phyloP scores from a whole-genome alignment of 2,113 vertebrate genomes.

The Anguilla rostrata region DNA sequence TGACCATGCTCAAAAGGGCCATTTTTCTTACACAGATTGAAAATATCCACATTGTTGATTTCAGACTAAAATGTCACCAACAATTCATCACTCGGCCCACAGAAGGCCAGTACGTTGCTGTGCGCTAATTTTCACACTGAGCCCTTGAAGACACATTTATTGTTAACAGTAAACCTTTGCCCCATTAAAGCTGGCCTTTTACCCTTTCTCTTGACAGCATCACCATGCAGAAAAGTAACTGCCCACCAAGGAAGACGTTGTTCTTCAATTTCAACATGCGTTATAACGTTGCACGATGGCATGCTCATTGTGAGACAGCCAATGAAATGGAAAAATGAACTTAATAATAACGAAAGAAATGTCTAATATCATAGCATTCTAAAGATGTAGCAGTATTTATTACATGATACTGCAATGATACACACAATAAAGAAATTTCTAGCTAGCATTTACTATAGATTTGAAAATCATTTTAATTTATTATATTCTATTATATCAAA shows the following conservation, averaged over 20 bases:
- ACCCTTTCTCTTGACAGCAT: background rate
- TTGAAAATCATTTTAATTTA: background rate
- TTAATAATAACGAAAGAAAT: background rate
- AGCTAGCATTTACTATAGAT: background rate
- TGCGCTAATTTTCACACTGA: conserved; percentile 59
- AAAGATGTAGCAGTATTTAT: too few relatives aligned
- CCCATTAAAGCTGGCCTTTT: conserved; percentile 51
- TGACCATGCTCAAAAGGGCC: conserved; percentile 15
- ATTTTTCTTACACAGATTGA: conserved; percentile 56
- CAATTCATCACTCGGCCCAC: conserved; percentile 35
- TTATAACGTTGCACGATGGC: background rate
- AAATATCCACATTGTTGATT: conserved; percentile 60
- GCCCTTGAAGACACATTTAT: conserved; percentile 59
- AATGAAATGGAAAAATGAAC: background rate
- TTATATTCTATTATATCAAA: too few relatives aligned
- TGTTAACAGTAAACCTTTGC: conserved; percentile 59
- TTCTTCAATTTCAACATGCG: background rate
- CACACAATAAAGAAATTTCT: background rate
- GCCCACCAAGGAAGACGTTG: background rate
- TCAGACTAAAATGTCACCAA: conserved; percentile 65
- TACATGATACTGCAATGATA: background rate
- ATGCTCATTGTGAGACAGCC: background rate
- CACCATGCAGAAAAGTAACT: background rate
- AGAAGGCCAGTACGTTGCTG: conserved; percentile 57
- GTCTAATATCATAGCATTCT: background rate